phyloP scores from a whole-genome alignment of 2,888 invertebrate genomes.

The Dendrolimus pini region DNA sequence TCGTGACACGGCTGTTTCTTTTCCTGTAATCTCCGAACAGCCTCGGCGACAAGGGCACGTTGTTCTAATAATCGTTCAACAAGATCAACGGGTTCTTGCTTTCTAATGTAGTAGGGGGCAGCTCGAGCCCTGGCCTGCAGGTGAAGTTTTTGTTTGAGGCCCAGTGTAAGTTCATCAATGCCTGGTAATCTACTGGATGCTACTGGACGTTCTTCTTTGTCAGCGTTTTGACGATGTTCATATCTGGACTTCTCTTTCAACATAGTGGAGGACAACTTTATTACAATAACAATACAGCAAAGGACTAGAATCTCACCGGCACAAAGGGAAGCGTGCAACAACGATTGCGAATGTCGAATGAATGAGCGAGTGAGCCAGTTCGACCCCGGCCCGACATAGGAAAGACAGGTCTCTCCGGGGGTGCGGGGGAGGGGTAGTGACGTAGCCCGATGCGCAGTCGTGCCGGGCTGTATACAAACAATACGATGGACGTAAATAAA shows the following conservation, averaged over 20 bases:
- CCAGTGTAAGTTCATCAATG: conserved; percentile 67
- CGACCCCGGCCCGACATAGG: conserved; percentile 52
- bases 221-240: conserved; percentile 45
- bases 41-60: conserved; percentile 72
- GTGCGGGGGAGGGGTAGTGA: conserved; percentile 49
- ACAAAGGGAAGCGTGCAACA: conserved; percentile 50
- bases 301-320: conserved; percentile 47
- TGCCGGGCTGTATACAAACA: conserved; percentile 76
- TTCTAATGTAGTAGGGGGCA: conserved; percentile 72
- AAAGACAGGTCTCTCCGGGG: conserved; percentile 60
- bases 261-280: conserved; percentile 41
- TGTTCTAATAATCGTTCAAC: conserved; percentile 67
- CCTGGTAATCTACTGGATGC: conserved; percentile 58
- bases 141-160: conserved; percentile 72
- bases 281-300: conserved; percentile 28
- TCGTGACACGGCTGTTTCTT: conserved; percentile 69
- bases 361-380: conserved; percentile 66
- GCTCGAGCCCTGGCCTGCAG: conserved; percentile 70
- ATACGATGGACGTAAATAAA: conserved; percentile 77
- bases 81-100: conserved; percentile 72
- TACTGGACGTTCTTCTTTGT: conserved; percentile 51
- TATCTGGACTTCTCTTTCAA: conserved; percentile 67
- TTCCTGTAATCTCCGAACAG: conserved; percentile 70
- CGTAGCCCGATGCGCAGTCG: conserved; percentile 73
- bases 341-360: conserved; percentile 72